phyloP scores from a whole-genome alignment of 2,888 invertebrate species.

The Litoditis marina region DNA sequence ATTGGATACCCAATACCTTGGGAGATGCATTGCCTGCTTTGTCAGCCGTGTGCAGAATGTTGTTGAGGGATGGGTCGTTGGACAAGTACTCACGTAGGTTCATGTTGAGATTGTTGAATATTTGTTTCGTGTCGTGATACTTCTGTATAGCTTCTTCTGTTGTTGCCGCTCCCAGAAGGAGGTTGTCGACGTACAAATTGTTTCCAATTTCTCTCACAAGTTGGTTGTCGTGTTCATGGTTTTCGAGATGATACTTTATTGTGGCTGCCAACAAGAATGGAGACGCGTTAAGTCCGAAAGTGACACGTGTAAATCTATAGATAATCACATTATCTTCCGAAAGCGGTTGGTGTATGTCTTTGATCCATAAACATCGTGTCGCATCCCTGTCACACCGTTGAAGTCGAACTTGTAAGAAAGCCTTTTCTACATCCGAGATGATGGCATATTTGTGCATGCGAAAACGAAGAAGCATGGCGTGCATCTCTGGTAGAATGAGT shows the following conservation, averaged over 20 bases:
- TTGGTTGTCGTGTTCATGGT: not conserved
- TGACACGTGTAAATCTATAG: constrained; percentile 26
- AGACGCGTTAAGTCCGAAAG: constrained; percentile 30
- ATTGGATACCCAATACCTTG: constrained; percentile 22
- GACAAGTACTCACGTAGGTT: constrained; percentile 13
- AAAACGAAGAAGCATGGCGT: constrained; percentile 24
- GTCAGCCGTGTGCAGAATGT: not conserved
- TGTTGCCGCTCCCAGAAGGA: not conserved
- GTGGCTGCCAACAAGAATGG: constrained; percentile 22
- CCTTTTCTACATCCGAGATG: constrained; percentile 33
- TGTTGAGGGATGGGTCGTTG: not conserved
- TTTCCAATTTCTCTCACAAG: constrained; percentile 1
- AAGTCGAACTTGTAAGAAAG: constrained; percentile 29
- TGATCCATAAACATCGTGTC: constrained; percentile 23
- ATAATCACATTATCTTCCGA: constrained; percentile 16
- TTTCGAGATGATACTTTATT: constrained; percentile 1
- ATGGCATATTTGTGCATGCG: constrained; percentile 11
- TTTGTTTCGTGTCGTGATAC: not conserved
- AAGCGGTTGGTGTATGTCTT: constrained; percentile 15
- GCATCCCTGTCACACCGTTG: constrained; percentile 26
- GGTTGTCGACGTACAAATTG: constrained; percentile 16
- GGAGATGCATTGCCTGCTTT: not conserved
- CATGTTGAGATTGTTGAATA: constrained; percentile 10
- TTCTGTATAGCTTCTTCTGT: not conserved
- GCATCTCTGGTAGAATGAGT: constrained; percentile 21